Evolutionary conservation across 2,888 invertebrate genomes (phyloP).

Genomic region (Tortrix viridana): DNA sequence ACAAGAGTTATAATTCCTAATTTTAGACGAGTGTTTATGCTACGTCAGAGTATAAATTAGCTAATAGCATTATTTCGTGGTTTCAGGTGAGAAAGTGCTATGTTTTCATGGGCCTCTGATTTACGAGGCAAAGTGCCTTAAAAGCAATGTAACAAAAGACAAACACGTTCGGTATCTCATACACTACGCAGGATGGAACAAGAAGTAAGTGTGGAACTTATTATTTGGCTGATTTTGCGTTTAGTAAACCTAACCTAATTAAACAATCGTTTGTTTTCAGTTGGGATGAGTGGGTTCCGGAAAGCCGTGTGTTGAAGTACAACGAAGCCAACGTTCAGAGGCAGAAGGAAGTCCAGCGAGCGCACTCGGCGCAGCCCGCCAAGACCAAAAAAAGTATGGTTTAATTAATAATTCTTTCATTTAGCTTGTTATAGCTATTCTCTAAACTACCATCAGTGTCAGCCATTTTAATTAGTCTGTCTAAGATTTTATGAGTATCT

Average conservation of each 20-base stretch:
- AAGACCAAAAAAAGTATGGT: conserved; percentile 86
- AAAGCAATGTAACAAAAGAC: conserved; percentile 91
- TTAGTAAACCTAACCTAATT: conserved; percentile 26
- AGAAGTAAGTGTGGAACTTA: conserved; percentile 88
- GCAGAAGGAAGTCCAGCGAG: conserved; percentile 93
- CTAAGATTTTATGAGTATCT: too few species aligned
- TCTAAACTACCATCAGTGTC: background rate
- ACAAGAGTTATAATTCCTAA: background rate
- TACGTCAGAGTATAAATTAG: background rate
- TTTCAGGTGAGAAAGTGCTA: conserved; percentile 93
- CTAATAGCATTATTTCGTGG: conserved; percentile 26
- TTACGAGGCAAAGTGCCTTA: conserved; percentile 98
- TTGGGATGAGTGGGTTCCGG: conserved; percentile 97
- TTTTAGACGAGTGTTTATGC: background rate
- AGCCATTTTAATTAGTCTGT: background rate
- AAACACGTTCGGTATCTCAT: conserved; percentile 96
- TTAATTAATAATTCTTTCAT: background rate
- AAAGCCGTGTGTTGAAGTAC: conserved; percentile 94
- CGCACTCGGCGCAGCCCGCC: conserved; percentile 89
- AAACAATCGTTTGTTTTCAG: conserved; percentile 63
- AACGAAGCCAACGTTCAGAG: conserved; percentile 94
- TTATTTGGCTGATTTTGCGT: conserved; percentile 17
- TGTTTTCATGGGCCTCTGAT: conserved; percentile 98
- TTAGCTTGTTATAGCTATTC: background rate
- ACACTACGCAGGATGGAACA: conserved; percentile 99